These are phyloP conservation scores for Cettia cetti DNA, from an alignment of 2,113 vertebrate genomes.

Conservation along the genomic window DNA sequence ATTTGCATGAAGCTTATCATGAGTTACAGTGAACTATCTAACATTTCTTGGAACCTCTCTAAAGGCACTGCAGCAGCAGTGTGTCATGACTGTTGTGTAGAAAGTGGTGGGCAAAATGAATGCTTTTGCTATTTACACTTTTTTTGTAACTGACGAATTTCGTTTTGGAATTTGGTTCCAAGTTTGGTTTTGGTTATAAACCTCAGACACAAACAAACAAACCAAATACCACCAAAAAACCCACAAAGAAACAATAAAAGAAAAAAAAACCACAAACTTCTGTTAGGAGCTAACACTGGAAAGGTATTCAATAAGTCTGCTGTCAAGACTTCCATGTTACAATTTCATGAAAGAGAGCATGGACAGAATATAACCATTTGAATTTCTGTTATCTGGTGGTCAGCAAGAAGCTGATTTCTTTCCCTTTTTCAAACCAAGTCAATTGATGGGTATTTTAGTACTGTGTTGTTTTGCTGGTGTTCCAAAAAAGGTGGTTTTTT, in stretches of 20 bases:
- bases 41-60: neutral
- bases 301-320: neutral
- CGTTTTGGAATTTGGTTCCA: neutral
- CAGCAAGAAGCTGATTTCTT: slow-evolving; percentile 49
- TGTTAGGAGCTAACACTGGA: neutral
- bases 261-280: neutral
- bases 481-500: neutral
- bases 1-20: neutral
- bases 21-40: neutral
- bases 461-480: neutral
- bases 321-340: neutral
- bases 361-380: neutral
- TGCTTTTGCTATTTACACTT: neutral
- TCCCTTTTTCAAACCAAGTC: neutral
- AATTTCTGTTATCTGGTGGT: neutral
- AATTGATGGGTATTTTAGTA: slow-evolving; percentile 24
- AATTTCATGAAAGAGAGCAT: neutral
- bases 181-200: neutral
- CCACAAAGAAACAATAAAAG: neutral
- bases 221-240: neutral
- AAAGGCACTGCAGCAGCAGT: neutral
- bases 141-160: neutral
- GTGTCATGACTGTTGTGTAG: neutral
- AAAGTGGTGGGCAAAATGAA: neutral
- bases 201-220: neutral